Conservation (phyloP, 2,797 vertebrate genomes). For the Martes flavigula region DNA sequence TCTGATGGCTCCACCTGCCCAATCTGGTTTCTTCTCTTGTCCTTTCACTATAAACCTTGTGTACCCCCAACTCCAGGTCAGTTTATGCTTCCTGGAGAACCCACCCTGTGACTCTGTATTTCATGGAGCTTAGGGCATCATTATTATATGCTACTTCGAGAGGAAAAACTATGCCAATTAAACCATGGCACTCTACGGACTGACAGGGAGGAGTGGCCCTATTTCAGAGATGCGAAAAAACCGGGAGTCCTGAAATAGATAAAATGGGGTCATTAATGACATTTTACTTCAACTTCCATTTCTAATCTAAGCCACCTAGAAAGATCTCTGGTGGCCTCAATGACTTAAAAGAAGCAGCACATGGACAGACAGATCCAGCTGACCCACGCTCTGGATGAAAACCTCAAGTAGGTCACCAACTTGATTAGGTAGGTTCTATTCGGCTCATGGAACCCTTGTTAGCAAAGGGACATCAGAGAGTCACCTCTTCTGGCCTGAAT, state of each 20-base stretch:
- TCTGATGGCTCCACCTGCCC: not conserved
- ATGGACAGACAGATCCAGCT: not conserved
- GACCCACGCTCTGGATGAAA: not conserved
- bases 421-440: not conserved
- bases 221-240: constrained; percentile 30
- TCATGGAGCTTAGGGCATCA: not conserved
- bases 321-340: not conserved
- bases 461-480: not conserved
- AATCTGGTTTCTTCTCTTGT: not conserved
- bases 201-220: not conserved
- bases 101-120: not conserved
- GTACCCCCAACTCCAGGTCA: not conserved
- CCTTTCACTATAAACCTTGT: not conserved
- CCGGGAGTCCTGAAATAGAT: not conserved
- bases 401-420: not conserved
- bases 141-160: not conserved
- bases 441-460: not conserved
- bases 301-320: constrained; percentile 13
- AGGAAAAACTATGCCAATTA: not conserved
- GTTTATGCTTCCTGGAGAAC: constrained; percentile 5
- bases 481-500: not conserved
- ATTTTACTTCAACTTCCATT: constrained; percentile 31
- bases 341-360: not conserved
- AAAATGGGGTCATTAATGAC: not conserved
- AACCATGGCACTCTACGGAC: not conserved